Base-by-base conservation (phyloP, 2,797 vertebrate genomes). In the Periparus ater region DNA sequence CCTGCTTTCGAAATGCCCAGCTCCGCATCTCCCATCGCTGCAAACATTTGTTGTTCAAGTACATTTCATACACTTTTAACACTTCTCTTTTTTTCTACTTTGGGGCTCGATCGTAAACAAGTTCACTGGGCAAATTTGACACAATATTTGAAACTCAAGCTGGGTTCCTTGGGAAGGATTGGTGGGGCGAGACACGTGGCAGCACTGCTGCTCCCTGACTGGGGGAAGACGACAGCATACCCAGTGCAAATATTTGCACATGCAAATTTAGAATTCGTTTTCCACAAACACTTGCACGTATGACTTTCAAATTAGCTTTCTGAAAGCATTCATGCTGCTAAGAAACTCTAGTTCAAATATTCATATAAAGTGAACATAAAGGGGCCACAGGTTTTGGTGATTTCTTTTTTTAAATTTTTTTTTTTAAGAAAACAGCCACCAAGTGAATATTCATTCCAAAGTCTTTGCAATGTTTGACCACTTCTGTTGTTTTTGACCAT, bases 261-360 rank as follows among this genome's bases (percentile, higher is more conserved):
- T 93, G 75, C 94, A 96, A 95, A 95, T 94, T 95, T 91, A 75
- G 95, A 88, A 96, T 95, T 96, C 81, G 17, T 89, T 96, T 93
- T 97, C 93, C 95, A 96, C 96, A 92, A 95, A 91, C 95, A 95
- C 86, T 95, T 42, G 40, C 88, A 96, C 23, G 86, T 95, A 96
- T 95, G 94, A 97, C 91, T 95, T 96, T 94, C 93, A 95, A 92
- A 94, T 95, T 94, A 95, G 88, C 87, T 95, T 93, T 95, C 94
- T 92, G 91, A 12, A 40, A 96, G 95, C 89, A 83, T 93, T 93
- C 93, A 63, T 75, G 93, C 94, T 91, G 76, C 92, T 91, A 86
- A 96, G 93, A 96, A 91, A 86, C 57, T 73, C 93, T 74, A 96
- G 72, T 92, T 95, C 94, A 96, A 86, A 88, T 94, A 90, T 92